Evolutionary conservation across 2,797 vertebrate genomes (phyloP).

Genomic region (Trachurus trachurus): DNA sequence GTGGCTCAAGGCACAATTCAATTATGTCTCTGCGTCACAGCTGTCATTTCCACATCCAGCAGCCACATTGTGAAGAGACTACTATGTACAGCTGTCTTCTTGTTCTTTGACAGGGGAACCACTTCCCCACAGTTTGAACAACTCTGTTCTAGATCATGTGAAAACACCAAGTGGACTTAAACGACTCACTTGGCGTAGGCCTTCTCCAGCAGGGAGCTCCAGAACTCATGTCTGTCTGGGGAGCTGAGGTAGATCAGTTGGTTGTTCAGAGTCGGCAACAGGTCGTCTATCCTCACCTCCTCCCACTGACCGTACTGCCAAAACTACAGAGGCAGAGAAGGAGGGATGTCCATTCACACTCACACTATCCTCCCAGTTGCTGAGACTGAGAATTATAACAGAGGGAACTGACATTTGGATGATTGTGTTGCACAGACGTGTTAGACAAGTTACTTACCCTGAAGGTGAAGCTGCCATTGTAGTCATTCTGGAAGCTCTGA

Average conservation of each 20-base stretch:
- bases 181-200: constrained; percentile 87
- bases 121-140: too few relatives aligned
- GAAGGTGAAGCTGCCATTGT: constrained; percentile 85
- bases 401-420: too few relatives aligned
- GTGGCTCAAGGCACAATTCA: too few relatives aligned
- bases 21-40: too few relatives aligned
- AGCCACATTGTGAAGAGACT: too few relatives aligned
- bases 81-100: too few relatives aligned
- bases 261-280: constrained; percentile 77
- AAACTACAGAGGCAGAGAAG: constrained; percentile 73
- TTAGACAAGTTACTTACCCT: constrained; percentile 64
- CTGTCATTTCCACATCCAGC: too few relatives aligned
- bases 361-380: not conserved
- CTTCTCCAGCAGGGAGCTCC: constrained; percentile 88
- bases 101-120: too few relatives aligned
- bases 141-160: not conserved
- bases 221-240: constrained; percentile 82
- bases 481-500: constrained; percentile 81
- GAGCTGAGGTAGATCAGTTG: constrained; percentile 82
- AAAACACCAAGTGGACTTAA: not conserved
- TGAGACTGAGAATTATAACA: not conserved
- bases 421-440: not conserved
- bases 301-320: constrained; percentile 88
- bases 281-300: constrained; percentile 84
- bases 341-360: not conserved